Percentiles rank a stretch among this genome's conserved stretches.
phyloP scores from a whole-genome alignment of 2,888 invertebrate species.

The Acrobasis repandana region DNA sequence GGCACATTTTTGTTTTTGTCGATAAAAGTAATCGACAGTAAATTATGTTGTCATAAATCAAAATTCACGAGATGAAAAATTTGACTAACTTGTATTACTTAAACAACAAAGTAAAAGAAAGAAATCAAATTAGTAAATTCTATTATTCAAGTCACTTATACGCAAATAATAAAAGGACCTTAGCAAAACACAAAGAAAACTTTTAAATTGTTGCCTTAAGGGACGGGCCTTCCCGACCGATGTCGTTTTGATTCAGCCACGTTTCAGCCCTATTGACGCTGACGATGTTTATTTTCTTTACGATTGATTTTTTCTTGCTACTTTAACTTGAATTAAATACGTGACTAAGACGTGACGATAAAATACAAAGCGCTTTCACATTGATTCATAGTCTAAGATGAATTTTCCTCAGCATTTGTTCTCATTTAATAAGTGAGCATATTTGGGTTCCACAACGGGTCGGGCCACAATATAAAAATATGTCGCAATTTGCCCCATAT shows the following conservation, averaged over 20 bases:
- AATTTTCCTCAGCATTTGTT: slow-evolving; percentile 37
- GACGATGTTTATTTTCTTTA: neutral
- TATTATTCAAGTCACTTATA: slow-evolving; percentile 14
- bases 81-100: slow-evolving; percentile 15
- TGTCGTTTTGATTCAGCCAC: slow-evolving; percentile 8
- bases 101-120: slow-evolving; percentile 30
- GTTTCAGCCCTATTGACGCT: slow-evolving; percentile 6
- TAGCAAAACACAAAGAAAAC: slow-evolving; percentile 21
- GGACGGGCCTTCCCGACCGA: slow-evolving; percentile 7
- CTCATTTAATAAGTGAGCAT: slow-evolving; percentile 43
- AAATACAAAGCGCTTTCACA: slow-evolving; percentile 40
- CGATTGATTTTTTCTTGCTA: slow-evolving; percentile 13
- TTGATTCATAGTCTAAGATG: slow-evolving; percentile 6
- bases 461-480: too few species aligned
- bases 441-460: slow-evolving; percentile 30
- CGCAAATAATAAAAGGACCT: slow-evolving; percentile 16
- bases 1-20: neutral
- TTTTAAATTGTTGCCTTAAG: slow-evolving; percentile 22
- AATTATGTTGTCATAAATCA: neutral
- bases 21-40: neutral
- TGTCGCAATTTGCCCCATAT: too few species aligned
- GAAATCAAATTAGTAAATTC: slow-evolving; percentile 21
- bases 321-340: slow-evolving; percentile 41
- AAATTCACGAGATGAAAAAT: neutral
- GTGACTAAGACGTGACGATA: slow-evolving; percentile 48